phyloP scores from a whole-genome alignment of 1,140 invertebrate genomes.

The Drosophila azteca region DNA sequence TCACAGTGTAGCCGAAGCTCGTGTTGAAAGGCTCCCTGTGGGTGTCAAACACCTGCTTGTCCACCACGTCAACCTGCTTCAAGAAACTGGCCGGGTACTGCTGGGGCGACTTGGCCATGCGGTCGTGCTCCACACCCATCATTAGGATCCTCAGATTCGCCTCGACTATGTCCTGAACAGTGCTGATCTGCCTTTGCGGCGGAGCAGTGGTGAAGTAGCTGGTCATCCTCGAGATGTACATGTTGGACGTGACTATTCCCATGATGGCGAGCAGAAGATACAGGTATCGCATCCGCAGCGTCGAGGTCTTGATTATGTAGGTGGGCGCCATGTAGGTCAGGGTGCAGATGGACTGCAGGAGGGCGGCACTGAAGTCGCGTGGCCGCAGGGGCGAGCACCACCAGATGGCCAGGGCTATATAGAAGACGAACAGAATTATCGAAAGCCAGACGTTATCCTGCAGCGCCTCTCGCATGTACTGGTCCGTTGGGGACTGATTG shows the following conservation, averaged over 20 bases:
- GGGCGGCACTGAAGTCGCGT: constrained; percentile 55
- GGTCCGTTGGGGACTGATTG: constrained; percentile 55
- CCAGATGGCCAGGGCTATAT: constrained; percentile 66
- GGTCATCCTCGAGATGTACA: constrained; percentile 74
- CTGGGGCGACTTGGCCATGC: constrained; percentile 14
- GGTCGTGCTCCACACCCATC: constrained; percentile 57
- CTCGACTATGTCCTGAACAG: constrained; percentile 61
- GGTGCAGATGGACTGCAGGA: constrained; percentile 66
- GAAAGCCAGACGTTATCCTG: constrained; percentile 58
- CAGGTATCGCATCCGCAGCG: constrained; percentile 59
- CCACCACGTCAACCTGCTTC: constrained; percentile 51
- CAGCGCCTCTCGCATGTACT: constrained; percentile 57
- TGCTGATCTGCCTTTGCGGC: constrained; percentile 49
- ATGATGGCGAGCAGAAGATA: constrained; percentile 56
- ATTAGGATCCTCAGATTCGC: constrained; percentile 59
- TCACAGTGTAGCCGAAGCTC: constrained; percentile 64
- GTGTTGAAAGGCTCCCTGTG: constrained; percentile 57
- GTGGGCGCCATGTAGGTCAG: constrained; percentile 55
- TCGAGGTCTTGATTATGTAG: constrained; percentile 33
- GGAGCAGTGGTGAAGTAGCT: constrained; percentile 68
- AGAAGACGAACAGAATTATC: constrained; percentile 37
- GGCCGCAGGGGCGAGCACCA: constrained; percentile 56
- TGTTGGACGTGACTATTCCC: constrained; percentile 65
- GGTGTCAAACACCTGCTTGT: constrained; percentile 28
- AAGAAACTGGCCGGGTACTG: constrained; percentile 45